Base-by-base conservation (phyloP, 2,888 invertebrate species). In the Athripsodes cinereus region DNA sequence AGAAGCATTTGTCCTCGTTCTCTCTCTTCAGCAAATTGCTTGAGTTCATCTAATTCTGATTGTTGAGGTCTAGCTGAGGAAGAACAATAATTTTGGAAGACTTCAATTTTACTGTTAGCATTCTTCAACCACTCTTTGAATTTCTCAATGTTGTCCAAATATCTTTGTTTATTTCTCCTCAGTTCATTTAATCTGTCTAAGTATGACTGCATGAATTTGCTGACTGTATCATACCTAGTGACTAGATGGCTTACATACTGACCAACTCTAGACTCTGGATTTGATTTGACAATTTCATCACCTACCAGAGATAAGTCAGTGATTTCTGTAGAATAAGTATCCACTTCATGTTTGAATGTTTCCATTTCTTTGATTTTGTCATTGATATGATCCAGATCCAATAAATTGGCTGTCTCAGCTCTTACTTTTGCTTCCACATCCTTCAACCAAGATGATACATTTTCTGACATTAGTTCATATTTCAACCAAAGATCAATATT, bases 201-300 rank as follows among this genome's bases (percentile, higher is more conserved):
- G 68, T 90, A 86, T 56, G 80, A 82, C 0, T 80, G 76, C 56
- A 90, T 75, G 66, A 87, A 88, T 68, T 90, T 92, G 0, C 78
- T 74, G 1, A 91, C 81, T 0, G 86, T 82, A 69, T 89, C 86
- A 70, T 90, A 90, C 64, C 94, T 81, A 11, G 84, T 83, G 2
- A 83, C 81, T 57, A 95, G 76, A 69, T 93, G 92, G 55, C 83
- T 84, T 1, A 90, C 87, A 69, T 89, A 88, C 68, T 93, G 92
- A 1, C 84, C 81, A 13, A 91, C 87, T 47, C 93, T 81, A 0
- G 90, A 89, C 68, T 95, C 94, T 0, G 92, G 90, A 69, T 88
- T 88, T 67, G 87, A 83, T 59, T 85, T 81, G 26, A 86, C 78
- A 46, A 96, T 84, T 64, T 85, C 81, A 54, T 88, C 85, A 1